These are phyloP conservation scores for Halcyon chelicuti DNA, from an alignment of 2,797 vertebrate genomes.

Conservation along the genomic window DNA sequence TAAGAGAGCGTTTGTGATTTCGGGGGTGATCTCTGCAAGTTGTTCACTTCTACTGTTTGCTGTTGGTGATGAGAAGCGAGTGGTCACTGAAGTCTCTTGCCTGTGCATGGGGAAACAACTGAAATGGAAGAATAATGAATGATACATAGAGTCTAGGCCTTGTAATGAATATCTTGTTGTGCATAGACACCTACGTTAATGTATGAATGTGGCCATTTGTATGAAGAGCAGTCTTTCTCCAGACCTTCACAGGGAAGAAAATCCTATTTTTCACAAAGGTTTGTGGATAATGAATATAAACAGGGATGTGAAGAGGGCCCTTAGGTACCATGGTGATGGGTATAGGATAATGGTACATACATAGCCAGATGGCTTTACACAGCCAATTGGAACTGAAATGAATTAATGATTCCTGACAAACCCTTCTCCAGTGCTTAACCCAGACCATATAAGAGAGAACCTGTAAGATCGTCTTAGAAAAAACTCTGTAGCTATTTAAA, in stretches of 20 bases:
- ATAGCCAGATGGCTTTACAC: neutral
- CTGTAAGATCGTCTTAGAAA: neutral
- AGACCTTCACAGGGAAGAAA: neutral
- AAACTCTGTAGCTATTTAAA: neutral
- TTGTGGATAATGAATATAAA: neutral
- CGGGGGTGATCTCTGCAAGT: neutral
- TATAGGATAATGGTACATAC: neutral
- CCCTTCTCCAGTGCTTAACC: fast-evolving
- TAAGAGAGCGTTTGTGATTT: neutral
- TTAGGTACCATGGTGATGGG: neutral
- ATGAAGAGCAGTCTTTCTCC: neutral
- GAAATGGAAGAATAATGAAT: neutral
- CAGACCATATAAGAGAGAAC: neutral
- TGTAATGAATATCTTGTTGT: neutral
- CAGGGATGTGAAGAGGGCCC: neutral
- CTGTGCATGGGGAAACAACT: neutral
- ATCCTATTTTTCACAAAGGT: neutral
- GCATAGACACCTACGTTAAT: neutral
- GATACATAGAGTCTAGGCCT: neutral
- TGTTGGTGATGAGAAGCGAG: neutral
- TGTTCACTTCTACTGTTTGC: neutral
- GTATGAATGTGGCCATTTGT: neutral
- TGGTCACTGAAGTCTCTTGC: neutral
- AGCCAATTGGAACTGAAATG: neutral
- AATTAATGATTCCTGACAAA: neutral